Evolutionary conservation across 2,113 vertebrate species (phyloP).

Genomic region (Gasterosteus aculeatus): DNA sequence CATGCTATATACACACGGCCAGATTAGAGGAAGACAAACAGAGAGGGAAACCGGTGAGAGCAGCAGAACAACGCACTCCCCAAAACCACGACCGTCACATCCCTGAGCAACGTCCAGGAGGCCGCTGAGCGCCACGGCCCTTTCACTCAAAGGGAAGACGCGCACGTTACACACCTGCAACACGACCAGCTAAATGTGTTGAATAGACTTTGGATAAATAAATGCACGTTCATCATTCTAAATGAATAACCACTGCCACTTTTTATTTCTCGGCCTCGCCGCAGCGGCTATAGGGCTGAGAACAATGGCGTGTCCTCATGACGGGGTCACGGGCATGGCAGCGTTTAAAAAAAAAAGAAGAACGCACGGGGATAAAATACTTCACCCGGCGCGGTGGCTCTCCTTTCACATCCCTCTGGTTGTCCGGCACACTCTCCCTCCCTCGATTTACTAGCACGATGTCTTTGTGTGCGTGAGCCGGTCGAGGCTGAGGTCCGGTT

Average conservation of each 20-base stretch:
- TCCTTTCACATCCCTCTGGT: slow-evolving; percentile 28
- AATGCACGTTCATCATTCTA: neutral
- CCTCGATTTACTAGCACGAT: slow-evolving; percentile 61
- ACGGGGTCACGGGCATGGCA: slow-evolving; percentile 57
- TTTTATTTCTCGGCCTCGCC: neutral
- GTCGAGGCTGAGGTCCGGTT: slow-evolving; percentile 63
- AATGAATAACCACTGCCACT: slow-evolving; percentile 5
- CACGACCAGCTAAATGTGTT: neutral
- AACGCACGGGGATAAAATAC: slow-evolving; percentile 44
- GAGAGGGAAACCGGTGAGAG: slow-evolving; percentile 45
- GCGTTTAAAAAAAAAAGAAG: slow-evolving; percentile 58
- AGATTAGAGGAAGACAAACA: slow-evolving; percentile 37
- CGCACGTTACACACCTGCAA: slow-evolving; percentile 5
- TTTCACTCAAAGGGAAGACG: slow-evolving; percentile 13
- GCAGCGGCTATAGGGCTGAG: slow-evolving; percentile 12
- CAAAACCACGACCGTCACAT: slow-evolving; percentile 52
- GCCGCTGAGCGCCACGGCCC: slow-evolving; percentile 9
- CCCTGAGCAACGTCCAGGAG: slow-evolving; percentile 29
- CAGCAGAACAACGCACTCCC: slow-evolving; percentile 38
- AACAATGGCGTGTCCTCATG: slow-evolving; percentile 56
- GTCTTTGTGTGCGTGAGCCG: slow-evolving; percentile 66
- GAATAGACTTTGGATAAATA: neutral
- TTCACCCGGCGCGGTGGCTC: slow-evolving; percentile 54
- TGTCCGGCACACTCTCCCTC: slow-evolving; percentile 42
- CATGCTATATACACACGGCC: slow-evolving; percentile 39